phyloP scores from a whole-genome alignment of 1,140 invertebrate genomes.

The Hyles euphorbiae region DNA sequence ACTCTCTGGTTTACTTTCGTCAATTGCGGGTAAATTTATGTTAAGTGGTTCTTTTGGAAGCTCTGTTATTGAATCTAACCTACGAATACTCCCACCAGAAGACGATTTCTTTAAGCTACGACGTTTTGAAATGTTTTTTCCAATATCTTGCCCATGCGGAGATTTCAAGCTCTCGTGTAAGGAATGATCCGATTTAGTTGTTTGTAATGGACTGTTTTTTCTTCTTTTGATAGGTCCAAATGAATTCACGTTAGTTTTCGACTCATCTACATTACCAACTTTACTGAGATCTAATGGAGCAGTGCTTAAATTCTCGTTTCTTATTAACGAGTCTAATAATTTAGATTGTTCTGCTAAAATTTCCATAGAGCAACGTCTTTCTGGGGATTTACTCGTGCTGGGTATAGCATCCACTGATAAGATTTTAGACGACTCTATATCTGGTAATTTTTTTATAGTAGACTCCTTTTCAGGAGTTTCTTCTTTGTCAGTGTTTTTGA shows the following conservation, averaged over 20 bases:
- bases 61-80: conserved; percentile 68
- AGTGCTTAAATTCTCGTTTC: conserved; percentile 72
- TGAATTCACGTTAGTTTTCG: conserved; percentile 12
- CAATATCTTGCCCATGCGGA: conserved; percentile 27
- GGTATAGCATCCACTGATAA: conserved; percentile 15
- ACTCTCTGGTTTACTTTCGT: conserved; percentile 42
- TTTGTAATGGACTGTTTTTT: conserved; percentile 53
- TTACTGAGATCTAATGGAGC: conserved; percentile 67
- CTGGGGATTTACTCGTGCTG: conserved; percentile 45
- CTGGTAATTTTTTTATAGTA: conserved; percentile 16
- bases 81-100: conserved; percentile 59
- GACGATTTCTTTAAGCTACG: conserved; percentile 66
- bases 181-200: conserved; percentile 70
- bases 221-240: conserved; percentile 29
- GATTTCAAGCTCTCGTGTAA: conserved; percentile 52
- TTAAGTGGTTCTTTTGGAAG: conserved; percentile 41
- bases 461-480: conserved; percentile 18
- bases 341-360: conserved; percentile 72
- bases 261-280: conserved; percentile 45
- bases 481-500: conserved; percentile 77
- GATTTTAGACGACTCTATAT: conserved; percentile 15
- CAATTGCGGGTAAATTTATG: conserved; percentile 32
- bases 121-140: conserved; percentile 38
- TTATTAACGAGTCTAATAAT: conserved; percentile 71
- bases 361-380: conserved; percentile 72